Evolutionary conservation across 1,140 invertebrate genomes (phyloP).

Genomic region (Drosophila watanabei): DNA sequence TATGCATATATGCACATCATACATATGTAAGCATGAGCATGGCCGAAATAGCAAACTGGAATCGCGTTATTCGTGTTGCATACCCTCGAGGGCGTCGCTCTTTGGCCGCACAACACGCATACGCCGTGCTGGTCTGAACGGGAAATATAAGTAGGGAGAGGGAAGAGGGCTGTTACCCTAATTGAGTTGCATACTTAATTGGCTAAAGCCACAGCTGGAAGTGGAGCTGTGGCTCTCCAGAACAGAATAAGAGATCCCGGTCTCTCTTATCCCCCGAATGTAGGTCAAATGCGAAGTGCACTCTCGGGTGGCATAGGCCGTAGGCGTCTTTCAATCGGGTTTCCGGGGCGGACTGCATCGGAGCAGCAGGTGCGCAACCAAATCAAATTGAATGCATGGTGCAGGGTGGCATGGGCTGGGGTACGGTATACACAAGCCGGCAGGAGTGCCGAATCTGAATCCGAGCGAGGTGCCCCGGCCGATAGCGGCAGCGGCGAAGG

Average conservation of each 20-base stretch:
- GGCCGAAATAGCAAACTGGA: not conserved
- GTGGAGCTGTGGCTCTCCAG: conserved; percentile 23
- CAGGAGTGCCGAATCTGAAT: conserved; percentile 28
- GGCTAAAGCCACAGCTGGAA: conserved; percentile 19
- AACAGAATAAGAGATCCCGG: conserved; percentile 30
- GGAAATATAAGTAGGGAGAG: conserved; percentile 4
- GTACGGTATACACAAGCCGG: conserved; percentile 26
- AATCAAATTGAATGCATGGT: conserved; percentile 58
- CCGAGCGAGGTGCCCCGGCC: conserved; percentile 46
- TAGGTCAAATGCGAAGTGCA: conserved; percentile 78
- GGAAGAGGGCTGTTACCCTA: conserved; percentile 23
- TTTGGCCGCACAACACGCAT: conserved; percentile 47
- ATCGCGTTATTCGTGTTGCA: conserved; percentile 38
- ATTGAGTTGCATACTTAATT: conserved; percentile 71
- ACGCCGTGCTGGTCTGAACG: conserved; percentile 36
- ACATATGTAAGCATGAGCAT: not conserved
- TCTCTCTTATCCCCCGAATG: conserved; percentile 48
- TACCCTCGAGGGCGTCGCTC: conserved; percentile 50
- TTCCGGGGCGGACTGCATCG: conserved; percentile 47
- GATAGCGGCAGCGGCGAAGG: conserved; percentile 72
- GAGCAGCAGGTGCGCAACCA: conserved; percentile 62
- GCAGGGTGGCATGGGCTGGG: conserved; percentile 16
- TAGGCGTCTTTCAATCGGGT: conserved; percentile 73
- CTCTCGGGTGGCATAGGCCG: conserved; percentile 56
- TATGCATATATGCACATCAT: conserved; percentile 16